Percentiles rank a stretch among this genome's conserved stretches.
phyloP scores from a whole-genome alignment of 2,888 invertebrate genomes.

The Yponomeuta cagnagella region DNA sequence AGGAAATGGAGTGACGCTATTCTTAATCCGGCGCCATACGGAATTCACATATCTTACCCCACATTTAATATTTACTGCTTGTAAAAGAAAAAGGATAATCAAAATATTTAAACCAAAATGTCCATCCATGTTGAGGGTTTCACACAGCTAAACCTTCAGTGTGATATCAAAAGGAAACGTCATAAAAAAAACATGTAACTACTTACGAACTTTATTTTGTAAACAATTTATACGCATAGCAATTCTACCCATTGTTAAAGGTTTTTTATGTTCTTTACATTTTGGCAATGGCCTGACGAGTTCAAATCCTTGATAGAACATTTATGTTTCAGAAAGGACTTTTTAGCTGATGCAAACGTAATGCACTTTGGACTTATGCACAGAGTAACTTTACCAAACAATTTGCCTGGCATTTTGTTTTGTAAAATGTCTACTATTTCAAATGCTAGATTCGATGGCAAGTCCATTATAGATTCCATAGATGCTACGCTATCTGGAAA shows the following conservation, averaged over 20 bases:
- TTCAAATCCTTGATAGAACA: constrained; percentile 51
- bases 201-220: not conserved
- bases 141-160: not conserved
- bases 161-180: not conserved
- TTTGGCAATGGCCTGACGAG: constrained; percentile 44
- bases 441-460: constrained; percentile 57
- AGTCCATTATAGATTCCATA: constrained; percentile 61
- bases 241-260: not conserved
- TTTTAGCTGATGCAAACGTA: constrained; percentile 50
- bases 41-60: not conserved
- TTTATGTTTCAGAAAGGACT: constrained; percentile 49
- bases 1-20: no score
- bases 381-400: constrained; percentile 60
- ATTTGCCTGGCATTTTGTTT: constrained; percentile 55
- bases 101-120: not conserved
- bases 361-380: constrained; percentile 59
- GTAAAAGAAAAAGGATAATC: not conserved
- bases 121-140: not conserved
- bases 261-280: constrained; percentile 24
- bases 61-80: not conserved
- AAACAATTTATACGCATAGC: not conserved
- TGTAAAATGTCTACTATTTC: constrained; percentile 63
- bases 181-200: not conserved
- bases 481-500: constrained; percentile 57
- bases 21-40: no score